Percentiles rank a stretch among this genome's conserved stretches.
These are phyloP conservation scores for Morpho achilles DNA, from an alignment of 2,888 invertebrate species.

Conservation along the genomic window DNA sequence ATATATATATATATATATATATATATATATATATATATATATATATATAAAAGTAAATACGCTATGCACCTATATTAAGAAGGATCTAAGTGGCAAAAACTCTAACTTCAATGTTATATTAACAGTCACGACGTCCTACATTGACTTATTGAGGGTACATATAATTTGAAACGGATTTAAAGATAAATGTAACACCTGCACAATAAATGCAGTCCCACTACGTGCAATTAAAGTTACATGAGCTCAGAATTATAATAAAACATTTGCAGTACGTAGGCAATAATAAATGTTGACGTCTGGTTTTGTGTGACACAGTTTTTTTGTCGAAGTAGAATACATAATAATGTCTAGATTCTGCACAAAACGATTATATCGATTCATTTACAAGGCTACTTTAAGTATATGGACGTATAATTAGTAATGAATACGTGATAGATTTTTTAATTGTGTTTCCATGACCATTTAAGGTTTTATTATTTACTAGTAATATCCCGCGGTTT, in stretches of 20 bases:
- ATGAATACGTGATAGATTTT: no score
- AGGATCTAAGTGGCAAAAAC: background rate
- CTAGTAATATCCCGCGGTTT: no score
- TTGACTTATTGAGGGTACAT: slow-evolving; percentile 15
- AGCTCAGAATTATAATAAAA: slow-evolving; percentile 43
- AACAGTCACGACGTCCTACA: slow-evolving; percentile 12
- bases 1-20: no score
- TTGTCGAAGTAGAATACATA: slow-evolving; percentile 5
- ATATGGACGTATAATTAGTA: background rate
- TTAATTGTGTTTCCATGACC: no score
- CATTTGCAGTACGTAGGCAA: slow-evolving; percentile 35
- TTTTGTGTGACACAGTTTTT: slow-evolving; percentile 23
- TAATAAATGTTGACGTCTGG: slow-evolving; percentile 14
- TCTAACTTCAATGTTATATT: slow-evolving; percentile 8
- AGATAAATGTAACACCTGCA: slow-evolving; percentile 24
- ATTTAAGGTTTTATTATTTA: no score
- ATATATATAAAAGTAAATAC: no score
- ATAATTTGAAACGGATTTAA: slow-evolving; percentile 20
- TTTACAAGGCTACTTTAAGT: background rate
- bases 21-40: no score
- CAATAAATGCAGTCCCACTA: slow-evolving; percentile 42
- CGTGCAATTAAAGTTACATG: slow-evolving; percentile 46
- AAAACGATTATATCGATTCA: background rate
- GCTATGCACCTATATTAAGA: no score
- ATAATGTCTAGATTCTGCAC: slow-evolving; percentile 3